Base-by-base conservation (phyloP, 2,888 invertebrate species). In the Salpingus planirostris region DNA sequence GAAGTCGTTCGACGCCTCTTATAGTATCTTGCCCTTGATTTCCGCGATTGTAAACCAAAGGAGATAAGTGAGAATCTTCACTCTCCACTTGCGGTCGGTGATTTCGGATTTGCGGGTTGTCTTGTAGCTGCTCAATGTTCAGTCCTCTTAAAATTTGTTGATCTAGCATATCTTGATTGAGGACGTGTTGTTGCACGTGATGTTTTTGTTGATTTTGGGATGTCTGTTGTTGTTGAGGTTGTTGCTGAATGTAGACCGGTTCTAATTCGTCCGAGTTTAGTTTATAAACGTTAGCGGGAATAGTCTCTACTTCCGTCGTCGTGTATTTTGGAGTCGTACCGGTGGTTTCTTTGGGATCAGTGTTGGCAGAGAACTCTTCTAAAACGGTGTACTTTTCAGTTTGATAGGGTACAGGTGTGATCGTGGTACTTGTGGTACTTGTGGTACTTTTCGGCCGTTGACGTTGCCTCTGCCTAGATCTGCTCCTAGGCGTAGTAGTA, bases 371-470 rank as follows among this genome's bases (percentile, higher is more conserved):
- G 45, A 57, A 60, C 27, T 60, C 55, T 44, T 62, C 60, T 11
- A 60, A 37, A 21, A 59, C 51, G 1, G 58, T 58, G 28, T 60
- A 62, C 25, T 47, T 46, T 8, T 51, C 49, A 22, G 47, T 47
- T 26, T 47, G 37, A 8, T 27, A 10, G 13, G 10, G 21, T 13
- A 21, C 25, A 22, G 40, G 37, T 27, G 45, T 40, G 7, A 36
- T 22, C 21, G 48, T 36, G 5, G 48, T 44, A 7, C 47, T 43
- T 7, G 45, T 43, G 22, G 40, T 42, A 18, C 23, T 25, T 23
- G 40, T 33, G 4, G 39, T 36, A 7, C 18, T 31, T 31, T 29
- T 30, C 23, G 28, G 29, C 22, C 39, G 23, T 27, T 31, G 32
- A 13, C 40, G 27, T 27, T 39, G 37, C 21, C 43, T 39, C 11